Evolutionary conservation across 2,797 vertebrate species (phyloP).

Genomic region (Micrastur ruficollis): DNA sequence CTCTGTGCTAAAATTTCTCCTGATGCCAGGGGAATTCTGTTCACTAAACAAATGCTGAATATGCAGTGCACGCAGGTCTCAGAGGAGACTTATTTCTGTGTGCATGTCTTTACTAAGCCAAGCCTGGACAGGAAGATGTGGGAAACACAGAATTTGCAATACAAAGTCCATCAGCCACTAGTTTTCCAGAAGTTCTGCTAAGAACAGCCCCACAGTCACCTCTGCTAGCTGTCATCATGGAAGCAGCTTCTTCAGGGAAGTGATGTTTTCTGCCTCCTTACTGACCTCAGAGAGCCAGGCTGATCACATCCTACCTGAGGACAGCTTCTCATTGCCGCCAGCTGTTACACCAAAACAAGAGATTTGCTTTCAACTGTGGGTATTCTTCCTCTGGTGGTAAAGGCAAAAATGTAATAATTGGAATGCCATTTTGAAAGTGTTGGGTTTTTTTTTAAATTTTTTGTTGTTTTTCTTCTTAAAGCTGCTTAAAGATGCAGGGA

Average conservation of each 20-base stretch:
- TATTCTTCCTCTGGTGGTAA: background rate
- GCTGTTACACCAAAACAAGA: background rate
- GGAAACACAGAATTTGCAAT: background rate
- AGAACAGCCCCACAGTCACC: background rate
- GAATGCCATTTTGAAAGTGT: background rate
- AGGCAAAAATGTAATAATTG: background rate
- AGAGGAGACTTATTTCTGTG: background rate
- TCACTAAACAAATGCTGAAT: background rate
- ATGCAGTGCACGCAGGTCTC: background rate
- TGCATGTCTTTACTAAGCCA: background rate
- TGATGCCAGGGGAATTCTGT: background rate
- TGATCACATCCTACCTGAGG: background rate
- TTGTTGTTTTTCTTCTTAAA: background rate
- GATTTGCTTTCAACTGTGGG: background rate
- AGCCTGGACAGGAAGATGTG: background rate
- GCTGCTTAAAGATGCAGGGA: background rate
- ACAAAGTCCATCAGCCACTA: background rate
- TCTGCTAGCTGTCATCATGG: background rate
- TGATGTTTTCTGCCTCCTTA: background rate
- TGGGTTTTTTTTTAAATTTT: background rate
- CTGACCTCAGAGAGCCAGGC: background rate
- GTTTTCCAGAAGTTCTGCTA: background rate
- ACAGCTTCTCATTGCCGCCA: fast-evolving
- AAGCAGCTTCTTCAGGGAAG: background rate
- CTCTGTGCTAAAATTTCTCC: background rate